These are phyloP conservation scores for Microplitis mediator DNA, from an alignment of 1,140 invertebrate species.

Conservation along the genomic window DNA sequence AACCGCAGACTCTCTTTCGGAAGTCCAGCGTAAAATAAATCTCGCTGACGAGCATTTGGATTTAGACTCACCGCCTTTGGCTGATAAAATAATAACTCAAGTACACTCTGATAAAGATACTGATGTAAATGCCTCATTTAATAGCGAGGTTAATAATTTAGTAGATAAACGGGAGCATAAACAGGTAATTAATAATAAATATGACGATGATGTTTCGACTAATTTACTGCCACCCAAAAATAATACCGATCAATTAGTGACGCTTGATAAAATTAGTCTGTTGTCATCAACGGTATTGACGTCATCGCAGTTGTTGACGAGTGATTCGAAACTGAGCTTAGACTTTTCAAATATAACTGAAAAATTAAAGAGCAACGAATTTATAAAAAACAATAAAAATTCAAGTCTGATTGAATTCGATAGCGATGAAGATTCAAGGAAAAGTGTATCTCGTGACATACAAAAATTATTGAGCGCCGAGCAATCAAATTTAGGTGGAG, in stretches of 20 bases:
- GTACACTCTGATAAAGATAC: background rate
- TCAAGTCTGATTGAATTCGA: slow-evolving; percentile 36
- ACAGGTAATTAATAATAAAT: background rate
- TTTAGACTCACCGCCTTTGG: slow-evolving; percentile 41
- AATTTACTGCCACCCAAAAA: too few relatives aligned
- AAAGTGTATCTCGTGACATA: slow-evolving; percentile 44
- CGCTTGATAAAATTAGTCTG: background rate
- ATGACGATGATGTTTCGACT: too few relatives aligned
- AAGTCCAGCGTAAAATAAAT: slow-evolving; percentile 45
- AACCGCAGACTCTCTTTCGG: background rate
- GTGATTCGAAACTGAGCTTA: slow-evolving; percentile 10
- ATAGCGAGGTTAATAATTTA: too few relatives aligned
- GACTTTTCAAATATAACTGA: slow-evolving; percentile 34
- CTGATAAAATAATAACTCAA: background rate
- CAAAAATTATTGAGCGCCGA: slow-evolving; percentile 45
- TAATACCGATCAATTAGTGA: too few relatives aligned
- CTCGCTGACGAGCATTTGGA: slow-evolving; percentile 49
- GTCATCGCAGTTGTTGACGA: background rate
- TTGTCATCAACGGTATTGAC: background rate
- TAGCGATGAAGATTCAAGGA: slow-evolving; percentile 47
- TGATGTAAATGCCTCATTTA: too few relatives aligned
- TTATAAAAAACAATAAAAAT: slow-evolving; percentile 26
- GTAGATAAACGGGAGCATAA: too few relatives aligned
- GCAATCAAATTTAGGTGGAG: slow-evolving; percentile 36
- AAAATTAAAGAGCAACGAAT: slow-evolving; percentile 24